Base-by-base conservation (phyloP, 35 echinoderm and acorn worm genomes). In the Lytechinus pictus region DNA sequence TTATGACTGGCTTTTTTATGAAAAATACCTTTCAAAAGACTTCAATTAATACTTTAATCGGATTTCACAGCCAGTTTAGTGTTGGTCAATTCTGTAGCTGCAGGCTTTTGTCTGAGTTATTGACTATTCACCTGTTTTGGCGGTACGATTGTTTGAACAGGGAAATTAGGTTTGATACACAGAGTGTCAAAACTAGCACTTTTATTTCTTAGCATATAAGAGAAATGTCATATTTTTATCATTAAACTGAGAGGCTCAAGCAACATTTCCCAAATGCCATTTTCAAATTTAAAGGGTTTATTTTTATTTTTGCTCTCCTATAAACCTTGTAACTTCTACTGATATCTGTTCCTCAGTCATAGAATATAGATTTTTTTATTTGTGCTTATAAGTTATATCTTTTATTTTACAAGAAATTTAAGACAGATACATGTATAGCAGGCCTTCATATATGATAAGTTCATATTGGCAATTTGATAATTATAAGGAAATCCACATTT, bases 21-120 rank as follows among this genome's bases (percentile, higher is more conserved):
- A 79, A 79, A 79, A 79, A 79, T 79, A n/a, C 66, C 66, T 79
- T 24, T 79, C 66, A 79, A 79, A 79, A 21, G 66, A 79, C 14
- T 14, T 79, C 66, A 79, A 79, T 79, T 79, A 79, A 79, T 79
- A 79, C 66, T 24, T 79, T 79, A 79, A 79, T 79, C 66, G 66
- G 66, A 79, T 79, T 79, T 79, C 66, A 79, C 66, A 79, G 66
- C 66, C 66, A 79, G 66, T 79, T 79, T 19, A 79, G 66, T 24
- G 16, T 14, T 71, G 19, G 66, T 16, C n/a, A 16, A 79, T 79
- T 79, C 66, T 79, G 21, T 79, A 79, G 66, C 66, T 79, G 19
- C 66, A 79, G 66, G 66, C 66, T 79, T 79, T 79, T 79, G 66
- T 79, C 66, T 79, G 66, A 79, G 66, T 79, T 79, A 79, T 79